Percentiles rank a stretch among this genome's conserved stretches.
Conservation (phyloP, 2,113 vertebrate genomes). For the Epinephelus fuscoguttatus region DNA sequence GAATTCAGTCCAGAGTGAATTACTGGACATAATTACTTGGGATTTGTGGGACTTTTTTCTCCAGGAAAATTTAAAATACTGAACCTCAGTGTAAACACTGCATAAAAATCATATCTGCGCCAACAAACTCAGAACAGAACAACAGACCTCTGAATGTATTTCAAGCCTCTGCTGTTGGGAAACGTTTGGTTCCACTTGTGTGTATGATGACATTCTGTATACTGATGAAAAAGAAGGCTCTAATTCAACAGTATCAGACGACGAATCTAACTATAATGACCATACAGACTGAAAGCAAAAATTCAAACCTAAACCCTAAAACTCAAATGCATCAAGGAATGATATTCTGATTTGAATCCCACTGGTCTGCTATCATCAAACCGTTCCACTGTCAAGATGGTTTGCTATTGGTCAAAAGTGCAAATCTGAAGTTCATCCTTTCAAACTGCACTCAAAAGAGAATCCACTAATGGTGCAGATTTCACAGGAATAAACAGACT, state of each 20-base stretch:
- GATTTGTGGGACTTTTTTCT: background rate
- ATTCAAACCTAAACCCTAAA: no score
- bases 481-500: background rate
- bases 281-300: no score
- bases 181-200: background rate
- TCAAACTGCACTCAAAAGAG: no score
- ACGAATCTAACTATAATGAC: no score
- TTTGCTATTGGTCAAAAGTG: no score
- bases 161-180: background rate
- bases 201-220: background rate
- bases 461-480: no score
- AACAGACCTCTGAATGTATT: background rate
- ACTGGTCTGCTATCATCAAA: no score
- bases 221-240: background rate
- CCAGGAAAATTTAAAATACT: conserved; percentile 11
- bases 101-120: background rate
- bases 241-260: background rate
- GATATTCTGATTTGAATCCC: no score
- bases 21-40: background rate
- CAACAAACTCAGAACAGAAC: background rate
- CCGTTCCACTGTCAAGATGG: no score
- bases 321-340: no score
- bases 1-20: background rate
- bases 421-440: no score
- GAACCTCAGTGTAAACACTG: conserved; percentile 9